Evolutionary conservation across 2,113 vertebrate species (phyloP), one percentile per base, ranked within the genome.

Genomic region (Collichthys lucidus): DNA sequence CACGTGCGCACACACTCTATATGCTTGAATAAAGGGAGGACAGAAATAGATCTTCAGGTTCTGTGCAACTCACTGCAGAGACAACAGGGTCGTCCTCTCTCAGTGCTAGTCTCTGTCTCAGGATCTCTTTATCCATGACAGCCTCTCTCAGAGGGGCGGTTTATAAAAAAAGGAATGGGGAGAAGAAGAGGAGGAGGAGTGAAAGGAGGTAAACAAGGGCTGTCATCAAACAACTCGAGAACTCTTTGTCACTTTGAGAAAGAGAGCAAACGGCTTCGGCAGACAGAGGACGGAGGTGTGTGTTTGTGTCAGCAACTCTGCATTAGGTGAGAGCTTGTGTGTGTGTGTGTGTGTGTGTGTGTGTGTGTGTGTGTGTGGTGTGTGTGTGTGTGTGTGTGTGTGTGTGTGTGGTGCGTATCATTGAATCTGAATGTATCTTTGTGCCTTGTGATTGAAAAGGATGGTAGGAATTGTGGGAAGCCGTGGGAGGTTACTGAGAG

Each of bases 181-280:
- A 59, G 71, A 77, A 20, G 49, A 83, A 31, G 63, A 68, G 61
- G n/a, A n/a, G n/a, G 65, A 68, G 20, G 71, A 89, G 78, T 53
- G 66, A 76, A 67, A 59, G 53, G 74, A 80, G 66, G 79, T 77
- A 88, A 90, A 91, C 82, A 90, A 75, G 77, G 84, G 81, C 79
- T 87, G 86, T 93, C 90, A 94, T 70, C 62, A 78, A 85, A 88
- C 70, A 77, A 86, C 80, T 79, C 14, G 14, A 79, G 85, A 88
- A 86, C 75, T 79, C 89, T 92, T 91, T 94, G 87, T 93, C 91
- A 92, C 84, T 91, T 86, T 86, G 82, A 89, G 70, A 91, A 79
- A 82, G 60, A 77, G 47, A 81, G 70, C 47, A 90, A 79, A 74
- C 61, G 52, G 61, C 74, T 77, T 52, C 24, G 14, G 40, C 73